phyloP scores from a whole-genome alignment of 2,113 vertebrate species.

The Nerophis lumbriciformis region DNA sequence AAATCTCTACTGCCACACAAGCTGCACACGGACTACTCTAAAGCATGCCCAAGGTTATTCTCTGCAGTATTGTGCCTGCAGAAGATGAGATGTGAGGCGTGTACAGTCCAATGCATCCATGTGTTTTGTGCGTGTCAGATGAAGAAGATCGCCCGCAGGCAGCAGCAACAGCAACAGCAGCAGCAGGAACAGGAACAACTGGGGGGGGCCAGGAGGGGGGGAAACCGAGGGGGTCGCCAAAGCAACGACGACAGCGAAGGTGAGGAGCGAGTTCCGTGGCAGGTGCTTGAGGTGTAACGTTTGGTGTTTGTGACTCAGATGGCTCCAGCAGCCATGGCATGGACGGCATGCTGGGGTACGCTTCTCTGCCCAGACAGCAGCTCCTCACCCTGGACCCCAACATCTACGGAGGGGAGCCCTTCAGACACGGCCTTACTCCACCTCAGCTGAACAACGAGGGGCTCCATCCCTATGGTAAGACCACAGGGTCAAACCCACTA shows the following conservation, averaged over 20 bases:
- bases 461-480: slow-evolving; percentile 82
- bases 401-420: slow-evolving; percentile 78
- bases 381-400: slow-evolving; percentile 80
- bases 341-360: slow-evolving; percentile 80
- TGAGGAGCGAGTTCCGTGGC: slow-evolving; percentile 41
- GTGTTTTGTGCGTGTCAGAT: slow-evolving; percentile 66
- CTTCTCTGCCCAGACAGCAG: slow-evolving; percentile 79
- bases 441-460: slow-evolving; percentile 81
- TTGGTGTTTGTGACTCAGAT: slow-evolving; percentile 54
- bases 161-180: slow-evolving; percentile 83
- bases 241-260: slow-evolving; percentile 85
- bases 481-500: not conserved
- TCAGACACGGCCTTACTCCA: slow-evolving; percentile 81
- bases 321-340: slow-evolving; percentile 79
- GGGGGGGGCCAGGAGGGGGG: slow-evolving; percentile 70
- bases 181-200: slow-evolving; percentile 83
- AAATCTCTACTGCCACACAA: too few relatives aligned
- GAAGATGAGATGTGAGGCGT: too few relatives aligned
- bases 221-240: slow-evolving; percentile 75
- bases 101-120: not conserved
- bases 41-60: too few relatives aligned
- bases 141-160: slow-evolving; percentile 88
- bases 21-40: too few relatives aligned
- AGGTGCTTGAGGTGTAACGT: not conserved
- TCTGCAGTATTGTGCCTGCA: too few relatives aligned